phyloP scores from a whole-genome alignment of 2,888 invertebrate species.

The Pollenia labialis region DNA sequence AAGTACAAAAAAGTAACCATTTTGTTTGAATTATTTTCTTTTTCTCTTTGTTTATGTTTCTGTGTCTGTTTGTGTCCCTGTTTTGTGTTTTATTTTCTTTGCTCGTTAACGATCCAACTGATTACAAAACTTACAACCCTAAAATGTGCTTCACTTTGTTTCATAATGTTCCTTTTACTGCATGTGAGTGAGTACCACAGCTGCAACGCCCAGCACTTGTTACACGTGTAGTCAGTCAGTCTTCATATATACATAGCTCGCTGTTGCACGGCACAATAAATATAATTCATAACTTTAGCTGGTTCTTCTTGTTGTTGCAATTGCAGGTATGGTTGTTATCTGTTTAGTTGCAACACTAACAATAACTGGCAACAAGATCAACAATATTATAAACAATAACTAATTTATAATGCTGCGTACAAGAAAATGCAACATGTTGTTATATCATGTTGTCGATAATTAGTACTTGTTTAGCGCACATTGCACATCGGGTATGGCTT shows the following conservation, averaged over 20 bases:
- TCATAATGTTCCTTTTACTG: not conserved
- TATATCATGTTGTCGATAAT: conserved; percentile 76
- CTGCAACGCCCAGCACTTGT: conserved; percentile 72
- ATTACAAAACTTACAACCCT: conserved; percentile 65
- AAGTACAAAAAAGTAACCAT: conserved; percentile 49
- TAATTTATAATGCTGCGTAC: conserved; percentile 70
- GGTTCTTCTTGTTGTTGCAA: conserved; percentile 2
- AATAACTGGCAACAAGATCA: conserved; percentile 73
- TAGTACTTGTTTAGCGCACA: conserved; percentile 76
- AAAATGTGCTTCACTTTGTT: conserved; percentile 47
- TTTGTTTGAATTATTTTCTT: conserved; percentile 23
- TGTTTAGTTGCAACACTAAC: conserved; percentile 62
- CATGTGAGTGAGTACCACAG: conserved; percentile 22
- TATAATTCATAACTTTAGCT: conserved; percentile 66
- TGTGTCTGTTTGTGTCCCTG: not conserved
- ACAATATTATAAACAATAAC: conserved; percentile 72
- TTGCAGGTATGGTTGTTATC: conserved; percentile 25
- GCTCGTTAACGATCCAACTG: conserved; percentile 52
- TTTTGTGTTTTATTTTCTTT: conserved; percentile 15
- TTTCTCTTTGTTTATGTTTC: not conserved
- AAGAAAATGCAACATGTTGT: conserved; percentile 67
- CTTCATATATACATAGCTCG: conserved; percentile 21
- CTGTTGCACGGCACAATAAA: conserved; percentile 45
- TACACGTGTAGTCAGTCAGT: conserved; percentile 36
- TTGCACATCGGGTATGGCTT: conserved; percentile 43